Evolutionary conservation across 2,888 invertebrate species (phyloP).

Genomic region (Cheilosia urbana): DNA sequence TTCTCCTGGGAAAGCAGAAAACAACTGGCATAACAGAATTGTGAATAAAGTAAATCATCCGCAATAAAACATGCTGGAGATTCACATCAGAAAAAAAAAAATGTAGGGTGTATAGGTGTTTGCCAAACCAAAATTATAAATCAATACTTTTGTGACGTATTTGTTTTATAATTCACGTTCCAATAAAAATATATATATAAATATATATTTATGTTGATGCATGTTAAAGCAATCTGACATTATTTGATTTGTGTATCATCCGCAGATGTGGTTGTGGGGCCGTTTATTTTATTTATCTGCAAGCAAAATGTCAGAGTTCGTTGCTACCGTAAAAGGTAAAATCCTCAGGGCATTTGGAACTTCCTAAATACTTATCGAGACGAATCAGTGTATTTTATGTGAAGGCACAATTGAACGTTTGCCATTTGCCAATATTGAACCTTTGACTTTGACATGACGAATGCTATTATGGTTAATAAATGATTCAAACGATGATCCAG

Average conservation of each 20-base stretch:
- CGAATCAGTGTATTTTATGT: not conserved
- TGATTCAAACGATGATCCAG: too few relatives aligned
- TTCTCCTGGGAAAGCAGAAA: too few relatives aligned
- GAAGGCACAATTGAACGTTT: not conserved
- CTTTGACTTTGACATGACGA: too few relatives aligned
- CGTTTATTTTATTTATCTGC: slow-evolving; percentile 47
- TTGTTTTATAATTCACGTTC: not conserved
- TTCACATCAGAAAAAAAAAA: too few relatives aligned
- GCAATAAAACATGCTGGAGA: too few relatives aligned
- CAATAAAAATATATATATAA: not conserved
- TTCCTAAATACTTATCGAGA: not conserved
- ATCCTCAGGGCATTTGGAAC: slow-evolving; percentile 12
- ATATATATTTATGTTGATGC: not conserved
- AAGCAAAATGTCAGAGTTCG: slow-evolving; percentile 41
- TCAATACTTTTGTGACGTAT: slow-evolving; percentile 24
- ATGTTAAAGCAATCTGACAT: slow-evolving; percentile 17
- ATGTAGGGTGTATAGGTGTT: too few relatives aligned
- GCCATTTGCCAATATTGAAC: too few relatives aligned
- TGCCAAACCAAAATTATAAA: slow-evolving; percentile 8
- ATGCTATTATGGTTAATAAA: too few relatives aligned
- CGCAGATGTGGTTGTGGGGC: slow-evolving; percentile 24
- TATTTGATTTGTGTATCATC: slow-evolving; percentile 19
- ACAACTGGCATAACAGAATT: too few relatives aligned
- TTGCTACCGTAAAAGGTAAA: slow-evolving; percentile 8
- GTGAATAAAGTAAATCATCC: too few relatives aligned